A percentile compares a stretch with the other conserved stretches of the same genome.
Evolutionary conservation across 2,797 vertebrate species (phyloP).

Genomic region (Syngnathus acus): DNA sequence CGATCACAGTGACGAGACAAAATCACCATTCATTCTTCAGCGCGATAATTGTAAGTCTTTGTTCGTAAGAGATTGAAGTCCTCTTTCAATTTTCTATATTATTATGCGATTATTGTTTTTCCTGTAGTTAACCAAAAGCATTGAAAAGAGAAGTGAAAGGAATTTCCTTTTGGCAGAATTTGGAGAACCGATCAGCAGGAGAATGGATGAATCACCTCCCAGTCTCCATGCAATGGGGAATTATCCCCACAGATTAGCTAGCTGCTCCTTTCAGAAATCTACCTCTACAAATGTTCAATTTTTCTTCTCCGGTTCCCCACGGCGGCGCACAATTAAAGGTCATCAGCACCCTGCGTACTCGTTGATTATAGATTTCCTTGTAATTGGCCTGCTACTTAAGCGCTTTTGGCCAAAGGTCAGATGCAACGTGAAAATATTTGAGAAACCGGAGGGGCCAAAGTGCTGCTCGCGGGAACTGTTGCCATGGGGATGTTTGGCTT

Average conservation of each 20-base stretch:
- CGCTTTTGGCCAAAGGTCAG: conserved; percentile 55
- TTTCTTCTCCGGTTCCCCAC: conserved; percentile 15
- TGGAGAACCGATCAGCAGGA: neutral
- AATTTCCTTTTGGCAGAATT: neutral
- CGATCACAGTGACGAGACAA: neutral
- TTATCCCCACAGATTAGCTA: neutral
- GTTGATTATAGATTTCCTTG: conserved; percentile 47
- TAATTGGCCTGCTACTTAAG: conserved; percentile 52
- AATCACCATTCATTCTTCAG: neutral
- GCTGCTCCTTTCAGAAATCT: neutral
- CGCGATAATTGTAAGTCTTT: no score
- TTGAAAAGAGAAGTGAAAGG: neutral
- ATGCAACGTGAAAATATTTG: conserved; percentile 10
- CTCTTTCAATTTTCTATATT: no score
- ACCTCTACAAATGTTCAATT: conserved; percentile 12
- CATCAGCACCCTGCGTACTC: conserved; percentile 32
- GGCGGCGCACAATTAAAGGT: conserved; percentile 52
- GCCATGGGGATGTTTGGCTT: neutral
- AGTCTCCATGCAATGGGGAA: neutral
- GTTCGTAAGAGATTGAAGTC: no score
- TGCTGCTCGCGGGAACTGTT: neutral
- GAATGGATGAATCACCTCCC: neutral
- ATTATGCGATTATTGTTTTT: no score
- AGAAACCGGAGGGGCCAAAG: neutral
- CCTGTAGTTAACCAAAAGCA: neutral